phyloP scores from a whole-genome alignment of 2,113 vertebrate species.

The Burhinus bistriatus region DNA sequence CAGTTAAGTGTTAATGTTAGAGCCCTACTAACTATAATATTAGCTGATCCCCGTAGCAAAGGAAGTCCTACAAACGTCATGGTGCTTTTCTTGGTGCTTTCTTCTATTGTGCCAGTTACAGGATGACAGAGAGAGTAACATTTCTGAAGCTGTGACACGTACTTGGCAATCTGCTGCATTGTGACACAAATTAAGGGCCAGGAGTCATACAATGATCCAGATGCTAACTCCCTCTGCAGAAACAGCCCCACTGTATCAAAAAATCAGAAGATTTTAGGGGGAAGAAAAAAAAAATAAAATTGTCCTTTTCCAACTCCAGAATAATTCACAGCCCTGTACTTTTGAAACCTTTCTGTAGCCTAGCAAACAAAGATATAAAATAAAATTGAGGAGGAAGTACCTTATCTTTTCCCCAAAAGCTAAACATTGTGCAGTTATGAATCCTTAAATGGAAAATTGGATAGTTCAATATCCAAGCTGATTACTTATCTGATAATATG shows the following conservation, averaged over 20 bases:
- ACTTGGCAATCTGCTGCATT: not conserved
- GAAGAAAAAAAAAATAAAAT: not conserved
- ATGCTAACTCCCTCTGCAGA: not conserved
- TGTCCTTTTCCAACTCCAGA: not conserved
- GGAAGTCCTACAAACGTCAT: not conserved
- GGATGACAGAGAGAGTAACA: not conserved
- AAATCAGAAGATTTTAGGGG: not conserved
- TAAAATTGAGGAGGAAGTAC: not conserved
- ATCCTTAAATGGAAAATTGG: not conserved
- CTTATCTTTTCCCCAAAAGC: not conserved
- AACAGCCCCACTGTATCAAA: not conserved
- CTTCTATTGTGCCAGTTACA: not conserved
- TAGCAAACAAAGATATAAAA: not conserved
- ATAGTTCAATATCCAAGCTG: not conserved
- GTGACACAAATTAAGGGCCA: not conserved
- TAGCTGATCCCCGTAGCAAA: not conserved
- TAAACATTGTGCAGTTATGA: not conserved
- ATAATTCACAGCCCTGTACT: not conserved
- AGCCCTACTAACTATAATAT: not conserved
- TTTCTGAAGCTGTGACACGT: not conserved
- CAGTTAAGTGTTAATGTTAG: not conserved
- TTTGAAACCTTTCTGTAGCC: not conserved
- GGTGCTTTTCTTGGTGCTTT: not conserved
- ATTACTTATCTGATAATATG: not conserved
- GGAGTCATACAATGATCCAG: not conserved